phyloP scores from a whole-genome alignment of 2,113 vertebrate genomes.

The Xerus inauris region DNA sequence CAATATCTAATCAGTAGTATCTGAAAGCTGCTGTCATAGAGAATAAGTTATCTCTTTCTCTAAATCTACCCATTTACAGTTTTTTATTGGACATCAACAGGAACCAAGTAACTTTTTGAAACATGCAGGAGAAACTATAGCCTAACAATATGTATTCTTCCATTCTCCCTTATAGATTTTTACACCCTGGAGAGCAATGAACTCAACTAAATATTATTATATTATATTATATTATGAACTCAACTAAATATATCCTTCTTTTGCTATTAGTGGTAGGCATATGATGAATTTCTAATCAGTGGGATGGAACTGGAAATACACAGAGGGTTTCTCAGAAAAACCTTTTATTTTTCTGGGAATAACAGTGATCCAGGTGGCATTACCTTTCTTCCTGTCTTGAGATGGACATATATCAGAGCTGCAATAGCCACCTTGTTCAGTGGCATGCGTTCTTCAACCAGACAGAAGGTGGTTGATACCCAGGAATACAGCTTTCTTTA shows the following conservation, averaged over 20 bases:
- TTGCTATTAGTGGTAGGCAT: neutral
- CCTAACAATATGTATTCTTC: neutral
- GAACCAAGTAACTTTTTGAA: neutral
- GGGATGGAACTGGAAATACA: neutral
- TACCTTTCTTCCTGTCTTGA: neutral
- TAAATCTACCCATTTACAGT: neutral
- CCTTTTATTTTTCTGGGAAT: neutral
- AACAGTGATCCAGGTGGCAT: neutral
- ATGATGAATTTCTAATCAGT: neutral
- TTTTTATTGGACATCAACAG: neutral
- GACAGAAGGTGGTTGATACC: neutral
- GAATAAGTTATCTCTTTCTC: neutral
- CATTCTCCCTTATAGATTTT: neutral
- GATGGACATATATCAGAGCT: neutral
- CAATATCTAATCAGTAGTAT: neutral
- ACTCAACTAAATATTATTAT: neutral
- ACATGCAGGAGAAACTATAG: neutral
- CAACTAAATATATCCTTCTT: neutral
- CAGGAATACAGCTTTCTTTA: neutral
- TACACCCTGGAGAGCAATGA: neutral
- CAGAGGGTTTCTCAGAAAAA: neutral
- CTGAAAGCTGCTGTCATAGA: neutral
- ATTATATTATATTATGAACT: neutral
- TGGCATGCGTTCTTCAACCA: neutral
- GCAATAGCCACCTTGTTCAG: neutral